Evolutionary conservation across 1,140 invertebrate genomes (phyloP), one percentile per base, ranked within the genome.

Genomic region (Zaprionus vittiger): DNA sequence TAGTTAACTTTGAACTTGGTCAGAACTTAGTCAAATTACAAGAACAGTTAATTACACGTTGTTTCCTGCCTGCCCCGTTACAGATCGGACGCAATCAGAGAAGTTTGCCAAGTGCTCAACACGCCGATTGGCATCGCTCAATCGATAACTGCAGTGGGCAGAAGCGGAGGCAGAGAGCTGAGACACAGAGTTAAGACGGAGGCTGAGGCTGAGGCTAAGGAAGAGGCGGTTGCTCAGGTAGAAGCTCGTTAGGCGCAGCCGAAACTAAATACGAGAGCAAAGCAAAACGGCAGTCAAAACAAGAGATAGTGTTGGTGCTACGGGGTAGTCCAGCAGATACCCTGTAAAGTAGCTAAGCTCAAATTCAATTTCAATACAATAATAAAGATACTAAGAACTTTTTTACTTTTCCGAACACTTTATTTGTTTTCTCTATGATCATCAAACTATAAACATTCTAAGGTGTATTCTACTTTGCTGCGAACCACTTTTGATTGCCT

Each of bases 231-330:
- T 12, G 54, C 17, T 64, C 77, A 80, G 77, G 69, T 71, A 85
- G 79, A 62, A 81, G 79, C 82, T 84, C 82, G 80, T 80, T 89
- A 83, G 68, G 68, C 26, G 41, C 69, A 38, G 38, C 24, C 66
- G 52, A 67, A 80, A 77, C 77, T 75, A 76, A 83, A 87, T 77
- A 66, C 63, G 78, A 72, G 65, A 77, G 75, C 70, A 71, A 56
- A 80, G 82, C 75, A 81, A 82, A 77, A 69, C 67, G 78, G 52
- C 82, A 75, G 78, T 87, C 84, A 78, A 72, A 87, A 75, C 83
- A 83, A 80, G 24, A 28, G 24, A 34, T 12, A 47, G 14, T 2
- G 6, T 0, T 1, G 12, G 12, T 47, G 12, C 7, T 49, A 4
- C 20, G 5, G 7, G 0, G 1, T 14, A 4, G 44, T 34, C 55